These are phyloP conservation scores for Pachliopta kotzebuea DNA, from an alignment of 2,888 invertebrate species.

Conservation along the genomic window DNA sequence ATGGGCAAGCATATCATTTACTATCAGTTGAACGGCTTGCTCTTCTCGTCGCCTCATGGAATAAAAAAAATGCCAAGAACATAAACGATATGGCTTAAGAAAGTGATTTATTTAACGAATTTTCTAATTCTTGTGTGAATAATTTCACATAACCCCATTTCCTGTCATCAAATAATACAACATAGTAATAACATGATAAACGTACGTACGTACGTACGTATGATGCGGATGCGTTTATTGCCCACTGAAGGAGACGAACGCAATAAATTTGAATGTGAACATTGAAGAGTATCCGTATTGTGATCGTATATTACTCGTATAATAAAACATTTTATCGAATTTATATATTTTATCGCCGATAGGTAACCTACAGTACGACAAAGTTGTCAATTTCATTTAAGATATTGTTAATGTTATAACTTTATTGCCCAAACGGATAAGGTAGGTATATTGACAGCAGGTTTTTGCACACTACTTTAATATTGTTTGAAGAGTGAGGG, in stretches of 20 bases:
- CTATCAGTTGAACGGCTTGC: too few species aligned
- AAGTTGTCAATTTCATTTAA: slow-evolving; percentile 4
- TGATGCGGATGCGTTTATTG: slow-evolving; percentile 28
- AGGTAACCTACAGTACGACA: slow-evolving; percentile 8
- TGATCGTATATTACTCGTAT: slow-evolving; percentile 2
- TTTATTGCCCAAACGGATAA: neutral
- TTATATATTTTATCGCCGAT: slow-evolving; percentile 22
- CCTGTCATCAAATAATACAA: slow-evolving; percentile 10
- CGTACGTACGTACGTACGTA: slow-evolving; percentile 8
- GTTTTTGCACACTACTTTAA: too few species aligned
- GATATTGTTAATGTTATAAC: neutral
- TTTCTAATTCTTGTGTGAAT: neutral
- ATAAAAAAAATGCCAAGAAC: too few species aligned
- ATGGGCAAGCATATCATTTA: too few species aligned
- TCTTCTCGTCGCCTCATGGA: too few species aligned
- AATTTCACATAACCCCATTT: neutral
- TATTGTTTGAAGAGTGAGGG: too few species aligned
- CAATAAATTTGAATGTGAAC: slow-evolving; percentile 29
- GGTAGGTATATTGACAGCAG: too few species aligned
- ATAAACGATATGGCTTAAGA: too few species aligned
- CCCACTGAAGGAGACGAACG: slow-evolving; percentile 20
- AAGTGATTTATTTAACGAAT: too few species aligned
- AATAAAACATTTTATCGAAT: slow-evolving; percentile 29
- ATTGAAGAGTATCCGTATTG: slow-evolving; percentile 28
- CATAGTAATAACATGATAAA: neutral